Conservation (phyloP, 2,113 vertebrate genomes). For the Heptranchias perlo region DNA sequence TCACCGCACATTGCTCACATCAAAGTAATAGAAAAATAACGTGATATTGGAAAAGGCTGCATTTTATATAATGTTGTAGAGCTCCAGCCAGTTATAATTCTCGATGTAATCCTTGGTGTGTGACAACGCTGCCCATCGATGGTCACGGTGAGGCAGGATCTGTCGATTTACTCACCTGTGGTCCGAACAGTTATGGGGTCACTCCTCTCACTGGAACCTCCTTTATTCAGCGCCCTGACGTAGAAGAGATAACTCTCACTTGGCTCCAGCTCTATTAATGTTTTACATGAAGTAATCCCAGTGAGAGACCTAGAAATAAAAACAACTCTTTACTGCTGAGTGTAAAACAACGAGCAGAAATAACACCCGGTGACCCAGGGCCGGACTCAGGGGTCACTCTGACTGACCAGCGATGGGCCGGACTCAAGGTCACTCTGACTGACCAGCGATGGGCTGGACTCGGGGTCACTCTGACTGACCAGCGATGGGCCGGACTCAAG, state of each 20-base stretch:
- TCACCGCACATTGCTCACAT: background rate
- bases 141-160: background rate
- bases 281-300: slow-evolving; percentile 83
- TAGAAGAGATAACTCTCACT: slow-evolving; percentile 61
- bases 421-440: too few species aligned
- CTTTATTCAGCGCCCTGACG: slow-evolving; percentile 79
- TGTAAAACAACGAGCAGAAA: background rate
- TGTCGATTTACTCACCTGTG: slow-evolving; percentile 60
- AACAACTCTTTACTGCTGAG: background rate
- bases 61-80: background rate
- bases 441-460: background rate
- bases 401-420: too few species aligned
- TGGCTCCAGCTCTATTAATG: slow-evolving; percentile 77
- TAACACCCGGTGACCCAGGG: too few species aligned
- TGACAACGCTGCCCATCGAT: too few species aligned
- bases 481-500: background rate
- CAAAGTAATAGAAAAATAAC: background rate
- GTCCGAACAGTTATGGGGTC: slow-evolving; percentile 62
- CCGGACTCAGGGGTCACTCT: too few species aligned
- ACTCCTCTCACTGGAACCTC: slow-evolving; percentile 76
- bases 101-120: background rate
- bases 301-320: slow-evolving; percentile 69
- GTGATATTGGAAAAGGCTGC: background rate
- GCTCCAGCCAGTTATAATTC: background rate
- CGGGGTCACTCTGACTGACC: background rate